These are phyloP conservation scores for Drosophila nannoptera DNA, from an alignment of 1,140 invertebrate species.

Conservation along the genomic window DNA sequence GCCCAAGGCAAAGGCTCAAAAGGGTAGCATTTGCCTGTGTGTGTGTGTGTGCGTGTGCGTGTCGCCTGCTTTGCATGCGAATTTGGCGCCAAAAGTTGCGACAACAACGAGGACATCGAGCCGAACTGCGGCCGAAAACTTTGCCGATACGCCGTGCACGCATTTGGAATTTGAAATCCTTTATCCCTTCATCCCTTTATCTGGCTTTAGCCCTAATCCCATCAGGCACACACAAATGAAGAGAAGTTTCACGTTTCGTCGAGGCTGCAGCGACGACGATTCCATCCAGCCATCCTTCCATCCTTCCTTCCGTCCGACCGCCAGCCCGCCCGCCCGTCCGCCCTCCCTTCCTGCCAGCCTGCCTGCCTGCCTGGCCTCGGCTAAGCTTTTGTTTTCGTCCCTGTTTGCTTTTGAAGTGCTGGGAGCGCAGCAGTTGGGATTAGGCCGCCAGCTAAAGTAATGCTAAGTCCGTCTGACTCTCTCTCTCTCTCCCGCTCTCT, in stretches of 20 bases:
- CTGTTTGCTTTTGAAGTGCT: slow-evolving; percentile 63
- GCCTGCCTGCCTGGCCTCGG: slow-evolving; percentile 5
- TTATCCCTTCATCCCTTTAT: slow-evolving; percentile 80
- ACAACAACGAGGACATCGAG: background rate
- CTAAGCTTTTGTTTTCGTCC: slow-evolving; percentile 53
- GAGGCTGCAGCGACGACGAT: slow-evolving; percentile 14
- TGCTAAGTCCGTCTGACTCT: slow-evolving; percentile 32
- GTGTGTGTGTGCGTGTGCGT: slow-evolving; percentile 20
- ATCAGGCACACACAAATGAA: slow-evolving; percentile 79
- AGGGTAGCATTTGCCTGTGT: slow-evolving; percentile 33
- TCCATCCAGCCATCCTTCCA: background rate
- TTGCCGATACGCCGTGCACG: slow-evolving; percentile 43
- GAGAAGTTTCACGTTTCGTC: slow-evolving; percentile 75
- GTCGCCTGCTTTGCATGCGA: slow-evolving; percentile 69
- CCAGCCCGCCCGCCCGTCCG: no score
- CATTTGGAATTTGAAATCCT: slow-evolving; percentile 71
- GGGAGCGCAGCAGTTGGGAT: slow-evolving; percentile 52
- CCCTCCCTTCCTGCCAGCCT: no score
- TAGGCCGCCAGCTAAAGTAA: slow-evolving; percentile 70
- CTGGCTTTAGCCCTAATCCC: slow-evolving; percentile 79
- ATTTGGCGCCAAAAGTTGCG: slow-evolving; percentile 70
- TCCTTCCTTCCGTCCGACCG: no score
- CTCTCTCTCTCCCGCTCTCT: slow-evolving; percentile 19
- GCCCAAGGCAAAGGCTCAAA: slow-evolving; percentile 8
- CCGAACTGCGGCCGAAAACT: slow-evolving; percentile 27